Base-by-base conservation (phyloP, 2,797 vertebrate species). In the Notolabrus celidotus region DNA sequence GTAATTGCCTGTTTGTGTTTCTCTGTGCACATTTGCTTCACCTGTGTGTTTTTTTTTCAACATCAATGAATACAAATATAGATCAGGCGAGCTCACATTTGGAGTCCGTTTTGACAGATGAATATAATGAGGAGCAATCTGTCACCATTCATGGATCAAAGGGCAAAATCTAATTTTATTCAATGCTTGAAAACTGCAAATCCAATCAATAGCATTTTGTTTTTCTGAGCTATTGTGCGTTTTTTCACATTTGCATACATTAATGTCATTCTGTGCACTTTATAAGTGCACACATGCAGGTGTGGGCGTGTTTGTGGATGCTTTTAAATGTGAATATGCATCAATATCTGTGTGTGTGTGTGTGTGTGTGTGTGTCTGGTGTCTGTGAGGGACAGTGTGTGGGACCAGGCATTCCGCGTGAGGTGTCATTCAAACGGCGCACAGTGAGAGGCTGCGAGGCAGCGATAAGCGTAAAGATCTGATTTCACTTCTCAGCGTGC, bases 391-490 rank as follows among this genome's bases (percentile, higher is more conserved):
- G 56, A 59, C 39, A 14, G 47, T 49, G 80, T 39, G 62, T 47
- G 71, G 61, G 61, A 52, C 38, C 36, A 62, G 42, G 71, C 45
- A n/a, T 72, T 82, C 73, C 36, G 54, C 23, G 0, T 17, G 61
- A 75, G 76, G 75, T 86, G 89, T 86, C 87, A 89, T 89, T 91
- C 88, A 89, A 88, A 80, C 11, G 6, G 75, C 53, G 10, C 54
- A 1, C 53, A 27, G 33, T 20, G 72, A 83, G 79, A 58, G 45
- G 82, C 92, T 92, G 91, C 55, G n/a, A 79, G 86, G 51, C 77
- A 52, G 90, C 54, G 90, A 93, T 92, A 92, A 92, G 90, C 86
- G 58, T 83, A 76, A 82, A 89, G 89, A 93, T 92, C 90, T 84
- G 88, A 92, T 93, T 93, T 90, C 84, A 82, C 87, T 86, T 83